Percentiles rank a stretch among this genome's conserved stretches.
Evolutionary conservation across 2,113 vertebrate genomes (phyloP).

Genomic region (Tragelaphus imberbis): DNA sequence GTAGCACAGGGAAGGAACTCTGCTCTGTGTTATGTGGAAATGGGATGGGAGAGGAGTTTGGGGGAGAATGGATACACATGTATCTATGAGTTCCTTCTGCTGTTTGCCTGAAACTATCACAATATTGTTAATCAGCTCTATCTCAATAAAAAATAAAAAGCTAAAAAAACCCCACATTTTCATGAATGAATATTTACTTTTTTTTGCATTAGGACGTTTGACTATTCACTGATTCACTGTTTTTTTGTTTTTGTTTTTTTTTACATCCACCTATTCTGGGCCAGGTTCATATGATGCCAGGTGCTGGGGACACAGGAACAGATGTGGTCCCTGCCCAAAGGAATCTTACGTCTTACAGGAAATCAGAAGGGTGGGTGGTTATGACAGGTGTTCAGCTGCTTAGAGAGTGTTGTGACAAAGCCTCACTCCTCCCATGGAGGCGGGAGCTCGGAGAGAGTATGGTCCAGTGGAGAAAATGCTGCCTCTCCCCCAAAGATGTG

Average conservation of each 20-base stretch:
- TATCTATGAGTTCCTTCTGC: neutral
- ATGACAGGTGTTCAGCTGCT: neutral
- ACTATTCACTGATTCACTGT: neutral
- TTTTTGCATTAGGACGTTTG: neutral
- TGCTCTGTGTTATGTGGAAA: neutral
- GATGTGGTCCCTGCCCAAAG: neutral
- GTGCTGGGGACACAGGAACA: neutral
- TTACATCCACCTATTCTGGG: neutral
- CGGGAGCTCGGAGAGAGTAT: fast-evolving
- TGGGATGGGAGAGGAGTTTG: neutral
- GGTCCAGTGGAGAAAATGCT: neutral
- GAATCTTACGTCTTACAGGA: neutral
- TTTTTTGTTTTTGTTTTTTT: neutral
- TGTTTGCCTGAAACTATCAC: neutral
- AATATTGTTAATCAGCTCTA: neutral
- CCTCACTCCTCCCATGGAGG: fast-evolving
- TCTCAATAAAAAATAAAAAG: neutral
- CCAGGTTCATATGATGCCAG: neutral
- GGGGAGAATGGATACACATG: fast-evolving
- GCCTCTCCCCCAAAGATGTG: neutral
- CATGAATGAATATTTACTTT: neutral
- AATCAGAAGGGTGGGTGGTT: neutral
- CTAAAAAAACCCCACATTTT: neutral
- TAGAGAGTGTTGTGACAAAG: neutral
- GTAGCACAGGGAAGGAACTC: neutral